Percentiles rank a stretch among this genome's conserved stretches.
These are phyloP conservation scores for Coptodon bakossiorum DNA, from an alignment of 2,113 vertebrate genomes.

Conservation along the genomic window DNA sequence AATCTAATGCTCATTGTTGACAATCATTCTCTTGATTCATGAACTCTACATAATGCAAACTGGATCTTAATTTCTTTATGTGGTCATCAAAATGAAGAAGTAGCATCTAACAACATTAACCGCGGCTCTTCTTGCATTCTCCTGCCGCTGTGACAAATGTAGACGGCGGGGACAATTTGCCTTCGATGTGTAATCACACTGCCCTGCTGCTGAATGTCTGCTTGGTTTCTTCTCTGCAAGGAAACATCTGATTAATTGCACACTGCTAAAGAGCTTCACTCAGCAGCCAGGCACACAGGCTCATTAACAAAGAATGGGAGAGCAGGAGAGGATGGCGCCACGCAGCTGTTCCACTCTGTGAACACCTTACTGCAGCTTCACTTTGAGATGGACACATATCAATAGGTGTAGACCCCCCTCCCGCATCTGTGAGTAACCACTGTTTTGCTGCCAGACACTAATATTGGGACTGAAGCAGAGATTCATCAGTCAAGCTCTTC, in stretches of 20 bases:
- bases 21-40: not conserved
- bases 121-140: constrained; percentile 1
- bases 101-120: constrained; percentile 12
- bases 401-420: constrained; percentile 5
- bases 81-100: constrained; percentile 25
- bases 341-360: constrained; percentile 36
- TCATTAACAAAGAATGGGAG: constrained; percentile 56
- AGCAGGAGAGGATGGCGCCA: not conserved
- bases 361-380: constrained; percentile 36
- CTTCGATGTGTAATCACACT: constrained; percentile 49
- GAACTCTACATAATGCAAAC: constrained; percentile 3
- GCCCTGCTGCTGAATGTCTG: constrained; percentile 46
- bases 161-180: constrained; percentile 24
- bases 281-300: constrained; percentile 54
- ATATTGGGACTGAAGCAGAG: not conserved
- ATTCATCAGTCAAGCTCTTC: constrained; percentile 20
- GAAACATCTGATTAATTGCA: constrained; percentile 70
- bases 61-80: not conserved
- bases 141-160: constrained; percentile 20
- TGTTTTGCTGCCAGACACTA: not conserved
- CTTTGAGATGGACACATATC: constrained; percentile 34
- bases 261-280: constrained; percentile 59
- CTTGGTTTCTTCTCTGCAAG: constrained; percentile 48
- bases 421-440: not conserved
- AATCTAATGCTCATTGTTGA: not conserved